Evolutionary conservation across 2,797 vertebrate species (phyloP), one percentile per base, ranked within the genome.

Genomic region (Ctenochaetus hawaiiensis): DNA sequence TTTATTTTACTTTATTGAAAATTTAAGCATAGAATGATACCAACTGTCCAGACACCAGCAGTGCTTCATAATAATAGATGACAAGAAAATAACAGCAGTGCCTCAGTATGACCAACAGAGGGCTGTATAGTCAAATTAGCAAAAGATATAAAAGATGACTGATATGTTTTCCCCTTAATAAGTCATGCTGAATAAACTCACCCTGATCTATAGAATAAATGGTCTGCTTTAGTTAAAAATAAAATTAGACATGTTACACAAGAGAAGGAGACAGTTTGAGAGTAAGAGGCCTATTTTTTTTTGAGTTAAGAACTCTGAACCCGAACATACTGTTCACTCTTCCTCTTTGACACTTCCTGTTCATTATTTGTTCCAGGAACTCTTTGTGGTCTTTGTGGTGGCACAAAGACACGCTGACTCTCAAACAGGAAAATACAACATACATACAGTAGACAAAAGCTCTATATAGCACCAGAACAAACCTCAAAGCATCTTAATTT

Each of bases 341-440:
- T 95, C 93, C 94, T 93, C 93, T 93, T 93, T 87, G 89, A 91
- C 78, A 91, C 91, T 95, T 95, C 94, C 94, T 94, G 92, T 90
- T 94, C 89, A 93, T 87, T 87, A 92, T 81, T 85, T 92, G 93
- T 95, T 95, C 93, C 92, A 93, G 94, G 94, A 96, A 95, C 92
- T 91, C 67, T 60, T 72, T 74, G 74, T 37, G 70, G 80, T 81
- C 65, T 89, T n/a, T 79, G 82, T 76, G 62, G 61, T 78, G 63
- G 81, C 61, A 73, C 71, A 87, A 22, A 79, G 53, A 65, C 22
- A 11, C 1, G 1, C 34, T 26, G 20, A 51, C 73, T 72, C 67
- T 69, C 23, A 37, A 70, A 75, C 70, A 84, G 73, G 64, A 83
- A 84, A 77, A 43, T 37, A 44, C 37, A 67, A 23, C 23, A 56